Evolutionary conservation across 1,140 invertebrate genomes (phyloP).

Genomic region (Scaptomyza hsui): DNA sequence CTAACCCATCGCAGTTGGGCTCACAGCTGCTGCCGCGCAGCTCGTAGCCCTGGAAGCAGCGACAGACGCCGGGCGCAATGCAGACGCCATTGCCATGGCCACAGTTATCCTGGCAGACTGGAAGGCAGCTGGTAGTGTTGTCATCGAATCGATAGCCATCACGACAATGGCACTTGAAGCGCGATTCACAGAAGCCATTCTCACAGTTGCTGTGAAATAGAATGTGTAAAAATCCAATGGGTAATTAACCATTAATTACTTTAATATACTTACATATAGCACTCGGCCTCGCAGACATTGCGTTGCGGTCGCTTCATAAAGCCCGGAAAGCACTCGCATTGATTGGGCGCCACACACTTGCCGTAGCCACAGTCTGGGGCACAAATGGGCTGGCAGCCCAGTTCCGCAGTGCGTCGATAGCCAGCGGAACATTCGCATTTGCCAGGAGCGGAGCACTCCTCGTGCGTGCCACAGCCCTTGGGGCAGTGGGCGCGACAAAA

Average conservation of each 20-base stretch:
- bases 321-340: slow-evolving; percentile 86
- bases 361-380: slow-evolving; percentile 86
- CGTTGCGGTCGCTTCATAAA: slow-evolving; percentile 67
- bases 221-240: not conserved
- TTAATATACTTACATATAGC: slow-evolving; percentile 66
- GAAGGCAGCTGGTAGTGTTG: slow-evolving; percentile 75
- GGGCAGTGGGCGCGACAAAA: slow-evolving; percentile 85
- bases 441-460: slow-evolving; percentile 85
- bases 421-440: slow-evolving; percentile 86
- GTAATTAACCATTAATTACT: not conserved
- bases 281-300: slow-evolving; percentile 79
- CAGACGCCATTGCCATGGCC: slow-evolving; percentile 84
- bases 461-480: slow-evolving; percentile 62
- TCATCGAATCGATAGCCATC: slow-evolving; percentile 85
- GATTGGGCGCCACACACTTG: slow-evolving; percentile 86
- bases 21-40: slow-evolving; percentile 56
- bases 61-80: slow-evolving; percentile 85
- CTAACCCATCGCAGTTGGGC: slow-evolving; percentile 68
- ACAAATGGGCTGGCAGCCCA: slow-evolving; percentile 79
- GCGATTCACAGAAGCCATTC: slow-evolving; percentile 86
- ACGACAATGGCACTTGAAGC: slow-evolving; percentile 86
- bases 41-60: slow-evolving; percentile 86
- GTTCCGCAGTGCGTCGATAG: slow-evolving; percentile 82
- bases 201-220: slow-evolving; percentile 82
- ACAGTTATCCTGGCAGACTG: slow-evolving; percentile 74